Evolutionary conservation across 2,797 vertebrate species (phyloP).

Genomic region (Lithobates sylvaticus): DNA sequence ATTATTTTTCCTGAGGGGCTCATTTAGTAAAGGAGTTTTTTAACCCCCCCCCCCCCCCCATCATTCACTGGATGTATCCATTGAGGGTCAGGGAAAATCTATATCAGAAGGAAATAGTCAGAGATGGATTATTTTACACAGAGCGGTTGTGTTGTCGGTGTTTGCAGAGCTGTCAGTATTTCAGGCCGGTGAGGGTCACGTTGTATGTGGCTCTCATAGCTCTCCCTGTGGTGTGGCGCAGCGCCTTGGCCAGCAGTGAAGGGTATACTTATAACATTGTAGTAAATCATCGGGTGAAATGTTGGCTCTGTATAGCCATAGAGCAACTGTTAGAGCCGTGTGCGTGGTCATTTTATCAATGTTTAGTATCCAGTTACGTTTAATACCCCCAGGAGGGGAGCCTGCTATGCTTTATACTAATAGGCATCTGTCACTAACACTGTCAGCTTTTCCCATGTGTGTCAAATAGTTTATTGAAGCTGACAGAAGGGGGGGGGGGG

Average conservation of each 20-base stretch:
- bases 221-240: not conserved
- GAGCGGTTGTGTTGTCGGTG: not conserved
- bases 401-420: constrained; percentile 65
- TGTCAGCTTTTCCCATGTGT: constrained; percentile 69
- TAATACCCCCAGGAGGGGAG: constrained; percentile 64
- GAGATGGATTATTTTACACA: not conserved
- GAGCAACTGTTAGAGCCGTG: constrained; percentile 61
- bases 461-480: constrained; percentile 57
- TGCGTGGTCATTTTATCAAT: constrained; percentile 63
- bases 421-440: constrained; percentile 69
- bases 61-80: no score
- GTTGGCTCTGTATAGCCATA: constrained; percentile 60
- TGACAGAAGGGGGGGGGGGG: constrained; percentile 6
- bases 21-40: no score
- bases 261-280: constrained; percentile 55
- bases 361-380: constrained; percentile 68
- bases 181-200: not conserved
- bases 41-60: no score
- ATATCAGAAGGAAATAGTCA: not conserved
- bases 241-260: constrained; percentile 15
- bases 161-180: not conserved
- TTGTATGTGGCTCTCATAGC: not conserved
- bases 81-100: no score
- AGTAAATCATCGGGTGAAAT: constrained; percentile 52
- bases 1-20: no score